Evolutionary conservation across 2,113 vertebrate species (phyloP), one percentile per base, ranked within the genome.

Genomic region (Phocoena phocoena): DNA sequence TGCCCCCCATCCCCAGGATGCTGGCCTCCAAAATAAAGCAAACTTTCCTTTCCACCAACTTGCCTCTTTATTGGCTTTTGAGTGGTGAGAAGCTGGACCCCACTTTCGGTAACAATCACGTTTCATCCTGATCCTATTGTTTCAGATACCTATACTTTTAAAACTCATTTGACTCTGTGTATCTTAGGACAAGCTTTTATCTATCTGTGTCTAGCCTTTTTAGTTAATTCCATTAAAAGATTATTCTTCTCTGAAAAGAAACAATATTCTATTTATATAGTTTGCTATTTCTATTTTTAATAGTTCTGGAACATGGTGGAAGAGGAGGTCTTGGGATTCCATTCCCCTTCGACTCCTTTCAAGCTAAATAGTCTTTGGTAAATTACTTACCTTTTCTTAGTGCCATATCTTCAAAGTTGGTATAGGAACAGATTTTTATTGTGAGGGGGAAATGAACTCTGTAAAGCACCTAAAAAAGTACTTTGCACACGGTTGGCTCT

Each of bases 261-360:
- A 94, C 36, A 76, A 4, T 50, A 90, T 74, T 89, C 1, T 84
- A 62, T 7, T 79, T 20, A 41, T 41, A 15, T 85, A 60, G 12
- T 20, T 81, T 65, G 17, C 10, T 85, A 41, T 97, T 95, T n/a
- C 44, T 84, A 95, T 68, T 77, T 82, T 88, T 87, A 86, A 70
- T 63, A 44, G 26, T n/a, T 79, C 18, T 91, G 0, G 31, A 88
- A 81, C 28, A 58, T 67, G 33, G 3, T 80, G 36, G 28, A 76
- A 93, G 41, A 50, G 7, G 17, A 76, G 3, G 4, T 17, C 41
- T 74, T 70, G 31, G n/a, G 25, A 68, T 87, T 93, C 4, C 60
- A 41, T 79, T 4, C 23, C 10, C n/a, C 6, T 83, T 70, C 33
- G 41, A 47, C 10, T 74, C 6, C 33, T 92, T 84, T 94, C 50